Evolutionary conservation across 2,113 vertebrate genomes (phyloP).

Genomic region (Struthidea cinerea): DNA sequence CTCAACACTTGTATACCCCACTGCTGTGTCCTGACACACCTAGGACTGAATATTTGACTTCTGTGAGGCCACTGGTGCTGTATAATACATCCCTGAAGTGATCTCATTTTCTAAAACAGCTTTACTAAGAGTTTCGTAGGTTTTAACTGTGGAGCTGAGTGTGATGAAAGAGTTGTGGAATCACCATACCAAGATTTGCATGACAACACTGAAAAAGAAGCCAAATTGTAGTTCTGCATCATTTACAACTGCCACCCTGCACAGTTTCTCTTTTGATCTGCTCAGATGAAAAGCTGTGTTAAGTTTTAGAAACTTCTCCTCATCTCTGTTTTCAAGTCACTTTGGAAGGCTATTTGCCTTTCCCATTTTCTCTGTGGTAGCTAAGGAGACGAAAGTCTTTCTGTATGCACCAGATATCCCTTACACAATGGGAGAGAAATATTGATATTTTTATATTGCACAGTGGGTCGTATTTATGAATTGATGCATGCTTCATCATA

Average conservation of each 20-base stretch:
- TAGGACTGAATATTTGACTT: neutral
- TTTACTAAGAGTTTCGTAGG: neutral
- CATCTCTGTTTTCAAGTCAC: neutral
- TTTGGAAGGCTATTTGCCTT: constrained; percentile 17
- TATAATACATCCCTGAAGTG: neutral
- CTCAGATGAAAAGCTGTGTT: neutral
- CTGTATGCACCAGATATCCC: neutral
- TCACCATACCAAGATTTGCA: neutral
- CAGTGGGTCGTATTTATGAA: constrained; percentile 22
- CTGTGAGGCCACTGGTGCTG: neutral
- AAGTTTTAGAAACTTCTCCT: constrained; percentile 18
- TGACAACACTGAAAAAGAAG: neutral
- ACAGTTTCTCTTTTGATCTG: neutral
- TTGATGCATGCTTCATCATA: neutral
- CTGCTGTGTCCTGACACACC: neutral
- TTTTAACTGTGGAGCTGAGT: neutral
- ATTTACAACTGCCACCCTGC: neutral
- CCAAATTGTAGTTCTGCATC: neutral
- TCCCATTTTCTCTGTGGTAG: constrained; percentile 11
- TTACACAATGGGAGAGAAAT: constrained; percentile 18
- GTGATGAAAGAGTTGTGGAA: neutral
- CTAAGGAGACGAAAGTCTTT: constrained; percentile 1
- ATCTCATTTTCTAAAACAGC: neutral
- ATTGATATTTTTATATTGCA: constrained; percentile 22
- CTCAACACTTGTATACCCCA: neutral